Percentiles rank a stretch among this genome's conserved stretches.
Conservation (phyloP, 2,797 vertebrate species). For the Salarias fasciatus region DNA sequence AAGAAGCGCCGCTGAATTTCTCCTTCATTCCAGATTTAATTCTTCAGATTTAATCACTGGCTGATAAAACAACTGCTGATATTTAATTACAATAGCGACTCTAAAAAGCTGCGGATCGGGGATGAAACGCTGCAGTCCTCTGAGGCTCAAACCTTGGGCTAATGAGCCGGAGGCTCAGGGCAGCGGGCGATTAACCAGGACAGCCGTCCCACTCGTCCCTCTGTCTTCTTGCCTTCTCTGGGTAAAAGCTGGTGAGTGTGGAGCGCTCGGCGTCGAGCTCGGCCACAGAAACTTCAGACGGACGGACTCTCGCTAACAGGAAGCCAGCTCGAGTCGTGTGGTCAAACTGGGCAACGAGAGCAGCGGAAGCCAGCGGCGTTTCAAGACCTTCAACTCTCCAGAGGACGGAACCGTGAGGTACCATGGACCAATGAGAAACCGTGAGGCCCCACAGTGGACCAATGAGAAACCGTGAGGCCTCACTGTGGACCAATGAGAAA, state of each 20-base stretch:
- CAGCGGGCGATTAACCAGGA: constrained; percentile 70
- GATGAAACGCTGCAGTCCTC: constrained; percentile 50
- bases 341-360: constrained; percentile 13
- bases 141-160: constrained; percentile 49
- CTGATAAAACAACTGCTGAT: constrained; percentile 61
- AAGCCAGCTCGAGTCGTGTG: constrained; percentile 11
- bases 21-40: too few relatives aligned
- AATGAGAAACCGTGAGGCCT: too few relatives aligned
- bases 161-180: constrained; percentile 70
- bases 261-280: constrained; percentile 22
- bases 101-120: constrained; percentile 52
- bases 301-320: constrained; percentile 12
- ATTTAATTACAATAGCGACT: constrained; percentile 64
- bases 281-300: too few relatives aligned
- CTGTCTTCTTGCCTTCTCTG: constrained; percentile 31
- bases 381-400: too few relatives aligned
- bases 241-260: constrained; percentile 20
- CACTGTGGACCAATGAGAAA: too few relatives aligned
- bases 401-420: too few relatives aligned
- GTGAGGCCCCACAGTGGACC: too few relatives aligned
- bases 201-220: constrained; percentile 48
- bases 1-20: too few relatives aligned
- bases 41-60: constrained; percentile 46
- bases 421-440: too few relatives aligned
- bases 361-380: not conserved